A percentile compares a stretch with the other conserved stretches of the same genome.
Conservation (phyloP, 2,113 vertebrate genomes). For the Colius striatus region DNA sequence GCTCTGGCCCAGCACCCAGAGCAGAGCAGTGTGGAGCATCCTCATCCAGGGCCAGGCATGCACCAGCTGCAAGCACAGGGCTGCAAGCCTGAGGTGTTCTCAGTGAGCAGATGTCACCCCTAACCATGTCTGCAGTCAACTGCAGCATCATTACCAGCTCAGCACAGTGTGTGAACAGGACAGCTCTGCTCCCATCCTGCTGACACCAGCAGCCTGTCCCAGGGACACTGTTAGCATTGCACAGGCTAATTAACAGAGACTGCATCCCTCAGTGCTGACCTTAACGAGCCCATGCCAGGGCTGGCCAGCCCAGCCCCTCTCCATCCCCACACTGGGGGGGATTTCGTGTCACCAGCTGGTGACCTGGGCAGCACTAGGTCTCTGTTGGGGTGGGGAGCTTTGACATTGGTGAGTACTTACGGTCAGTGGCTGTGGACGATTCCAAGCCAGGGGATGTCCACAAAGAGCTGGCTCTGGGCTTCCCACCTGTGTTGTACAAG, state of each 20-base stretch:
- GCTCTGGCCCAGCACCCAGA: neutral
- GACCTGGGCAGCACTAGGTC: accelerated
- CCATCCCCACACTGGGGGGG: accelerated
- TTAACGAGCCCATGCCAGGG: neutral
- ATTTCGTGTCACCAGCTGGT: accelerated
- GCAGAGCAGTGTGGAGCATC: neutral
- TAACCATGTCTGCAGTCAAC: neutral
- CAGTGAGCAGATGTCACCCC: neutral
- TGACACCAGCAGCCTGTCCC: neutral
- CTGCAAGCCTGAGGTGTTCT: neutral
- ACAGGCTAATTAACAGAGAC: accelerated
- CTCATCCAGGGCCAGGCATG: accelerated
- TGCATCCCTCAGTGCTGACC: accelerated
- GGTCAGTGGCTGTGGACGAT: accelerated
- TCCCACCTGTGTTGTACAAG: neutral
- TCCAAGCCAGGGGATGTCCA: neutral
- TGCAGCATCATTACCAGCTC: neutral
- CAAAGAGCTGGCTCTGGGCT: neutral
- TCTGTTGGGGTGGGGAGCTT: neutral
- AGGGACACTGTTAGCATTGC: accelerated
- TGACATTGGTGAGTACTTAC: neutral
- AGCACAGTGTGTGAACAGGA: accelerated
- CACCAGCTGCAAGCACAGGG: accelerated
- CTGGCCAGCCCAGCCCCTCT: neutral
- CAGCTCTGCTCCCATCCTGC: neutral